Percentiles rank a stretch among this genome's conserved stretches.
Evolutionary conservation across 2,797 vertebrate species (phyloP).

Genomic region (Gorsachius magnificus): DNA sequence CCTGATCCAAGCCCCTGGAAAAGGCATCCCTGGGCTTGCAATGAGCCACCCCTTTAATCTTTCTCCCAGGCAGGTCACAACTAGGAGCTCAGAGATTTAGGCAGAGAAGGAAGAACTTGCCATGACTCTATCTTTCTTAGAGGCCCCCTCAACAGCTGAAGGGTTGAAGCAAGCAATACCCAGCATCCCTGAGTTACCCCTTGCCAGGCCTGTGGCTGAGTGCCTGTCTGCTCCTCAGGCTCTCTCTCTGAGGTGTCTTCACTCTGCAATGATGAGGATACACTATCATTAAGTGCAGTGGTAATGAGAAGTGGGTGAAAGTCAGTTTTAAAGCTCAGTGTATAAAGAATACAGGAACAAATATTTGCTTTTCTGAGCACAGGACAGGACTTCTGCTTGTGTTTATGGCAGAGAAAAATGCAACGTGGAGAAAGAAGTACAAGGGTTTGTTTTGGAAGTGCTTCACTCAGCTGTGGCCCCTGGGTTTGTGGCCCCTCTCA

Average conservation of each 20-base stretch:
- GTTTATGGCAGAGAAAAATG: neutral
- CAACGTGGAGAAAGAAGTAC: neutral
- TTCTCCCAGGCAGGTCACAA: neutral
- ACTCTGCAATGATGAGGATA: neutral
- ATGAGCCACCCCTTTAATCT: neutral
- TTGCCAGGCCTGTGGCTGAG: neutral
- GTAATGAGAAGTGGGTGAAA: neutral
- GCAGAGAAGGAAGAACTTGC: neutral
- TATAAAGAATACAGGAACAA: neutral
- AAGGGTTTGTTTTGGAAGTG: neutral
- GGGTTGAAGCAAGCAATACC: neutral
- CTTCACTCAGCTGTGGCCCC: neutral
- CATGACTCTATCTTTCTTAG: neutral
- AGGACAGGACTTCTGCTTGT: neutral
- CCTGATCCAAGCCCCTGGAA: neutral
- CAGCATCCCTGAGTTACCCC: neutral
- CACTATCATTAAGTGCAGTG: neutral
- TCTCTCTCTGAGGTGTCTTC: neutral
- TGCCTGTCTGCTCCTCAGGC: neutral
- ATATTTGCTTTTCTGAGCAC: neutral
- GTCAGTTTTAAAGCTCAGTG: neutral
- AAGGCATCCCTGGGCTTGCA: neutral
- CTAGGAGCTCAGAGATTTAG: neutral
- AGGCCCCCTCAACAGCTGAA: neutral
- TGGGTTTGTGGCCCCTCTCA: neutral